phyloP scores from a whole-genome alignment of 2,113 vertebrate genomes.

The Hassar affinis region DNA sequence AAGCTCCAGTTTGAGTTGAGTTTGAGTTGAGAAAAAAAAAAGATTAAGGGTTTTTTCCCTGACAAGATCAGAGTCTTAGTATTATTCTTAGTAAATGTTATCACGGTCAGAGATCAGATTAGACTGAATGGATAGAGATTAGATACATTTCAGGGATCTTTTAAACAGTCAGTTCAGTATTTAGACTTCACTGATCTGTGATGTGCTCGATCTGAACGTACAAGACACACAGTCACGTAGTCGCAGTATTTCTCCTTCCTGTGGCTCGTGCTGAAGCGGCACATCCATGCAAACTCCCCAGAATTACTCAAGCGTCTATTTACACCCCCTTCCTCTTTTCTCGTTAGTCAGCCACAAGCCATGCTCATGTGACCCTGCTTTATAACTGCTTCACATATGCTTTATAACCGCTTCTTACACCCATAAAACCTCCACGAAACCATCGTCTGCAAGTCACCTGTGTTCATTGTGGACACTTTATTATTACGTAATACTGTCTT shows the following conservation, averaged over 20 bases:
- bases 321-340: slow-evolving; percentile 66
- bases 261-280: background rate
- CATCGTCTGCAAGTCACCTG: background rate
- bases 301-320: slow-evolving; percentile 57
- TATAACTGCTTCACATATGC: background rate
- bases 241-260: background rate
- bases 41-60: background rate
- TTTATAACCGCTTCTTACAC: background rate
- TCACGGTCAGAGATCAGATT: background rate
- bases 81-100: background rate
- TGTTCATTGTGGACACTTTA: background rate
- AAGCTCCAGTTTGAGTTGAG: background rate
- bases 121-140: background rate
- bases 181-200: too few relatives aligned
- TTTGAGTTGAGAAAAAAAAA: background rate
- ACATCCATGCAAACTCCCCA: slow-evolving; percentile 52
- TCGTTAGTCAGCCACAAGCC: slow-evolving; percentile 64
- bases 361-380: slow-evolving; percentile 65
- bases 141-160: too few relatives aligned
- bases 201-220: background rate
- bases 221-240: background rate
- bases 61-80: background rate
- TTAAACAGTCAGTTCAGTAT: background rate
- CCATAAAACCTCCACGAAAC: background rate
- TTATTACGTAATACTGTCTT: background rate